Evolutionary conservation across 2,113 vertebrate species (phyloP).

Genomic region (Desmodus rotundus): DNA sequence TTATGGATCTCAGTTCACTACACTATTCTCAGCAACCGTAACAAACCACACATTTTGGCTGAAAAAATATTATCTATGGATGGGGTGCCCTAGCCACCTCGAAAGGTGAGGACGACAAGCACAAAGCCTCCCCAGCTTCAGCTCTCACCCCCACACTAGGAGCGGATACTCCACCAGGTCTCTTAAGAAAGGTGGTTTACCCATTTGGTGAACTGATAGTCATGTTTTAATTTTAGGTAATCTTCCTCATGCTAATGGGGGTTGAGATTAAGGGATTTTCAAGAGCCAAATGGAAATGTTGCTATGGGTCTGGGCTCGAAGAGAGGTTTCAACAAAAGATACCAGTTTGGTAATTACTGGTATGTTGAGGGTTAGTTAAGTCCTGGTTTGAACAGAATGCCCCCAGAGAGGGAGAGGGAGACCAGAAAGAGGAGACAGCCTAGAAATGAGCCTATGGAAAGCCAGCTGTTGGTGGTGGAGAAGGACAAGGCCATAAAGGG

Average conservation of each 20-base stretch:
- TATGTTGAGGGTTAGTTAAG: background rate
- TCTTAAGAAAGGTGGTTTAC: background rate
- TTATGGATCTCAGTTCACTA: background rate
- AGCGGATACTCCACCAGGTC: background rate
- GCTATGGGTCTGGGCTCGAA: background rate
- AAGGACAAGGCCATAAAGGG: background rate
- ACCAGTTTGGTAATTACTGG: background rate
- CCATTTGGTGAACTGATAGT: background rate
- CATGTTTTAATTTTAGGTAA: background rate
- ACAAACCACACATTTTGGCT: background rate
- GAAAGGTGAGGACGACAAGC: background rate
- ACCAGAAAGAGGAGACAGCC: constrained; percentile 16
- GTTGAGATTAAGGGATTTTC: background rate
- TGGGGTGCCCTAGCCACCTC: background rate
- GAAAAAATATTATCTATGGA: background rate
- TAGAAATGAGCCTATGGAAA: background rate
- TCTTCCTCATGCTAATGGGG: background rate
- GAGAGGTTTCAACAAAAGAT: background rate
- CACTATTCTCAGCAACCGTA: background rate
- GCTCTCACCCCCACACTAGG: background rate
- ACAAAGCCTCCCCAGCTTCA: background rate
- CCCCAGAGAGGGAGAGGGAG: background rate
- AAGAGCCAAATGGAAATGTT: background rate
- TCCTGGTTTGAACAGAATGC: background rate
- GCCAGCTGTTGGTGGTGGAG: background rate